Conservation (phyloP, 2,888 invertebrate genomes). For the Lingula anatina region DNA sequence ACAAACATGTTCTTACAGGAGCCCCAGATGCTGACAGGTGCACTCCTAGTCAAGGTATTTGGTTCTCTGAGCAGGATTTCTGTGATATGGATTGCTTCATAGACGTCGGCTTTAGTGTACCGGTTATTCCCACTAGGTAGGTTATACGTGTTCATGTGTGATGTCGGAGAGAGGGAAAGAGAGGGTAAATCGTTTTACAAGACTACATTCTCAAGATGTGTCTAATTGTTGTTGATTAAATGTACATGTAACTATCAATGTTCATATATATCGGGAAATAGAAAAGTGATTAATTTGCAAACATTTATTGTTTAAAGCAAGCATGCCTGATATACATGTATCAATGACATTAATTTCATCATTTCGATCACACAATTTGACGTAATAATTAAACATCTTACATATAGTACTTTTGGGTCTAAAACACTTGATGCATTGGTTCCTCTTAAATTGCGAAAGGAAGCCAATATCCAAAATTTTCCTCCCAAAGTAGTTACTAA, state of each 20-base stretch:
- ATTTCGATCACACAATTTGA: too few species aligned
- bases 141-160: too few species aligned
- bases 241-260: not conserved
- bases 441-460: too few species aligned
- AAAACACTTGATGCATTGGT: too few species aligned
- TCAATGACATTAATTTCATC: too few species aligned
- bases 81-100: conserved; percentile 22
- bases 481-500: too few species aligned
- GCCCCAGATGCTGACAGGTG: conserved; percentile 37
- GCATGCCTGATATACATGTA: not conserved
- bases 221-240: not conserved
- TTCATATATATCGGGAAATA: not conserved
- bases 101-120: conserved; percentile 19
- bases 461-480: too few species aligned
- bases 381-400: too few species aligned
- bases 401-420: too few species aligned
- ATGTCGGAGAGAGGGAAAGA: not conserved
- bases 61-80: conserved; percentile 23
- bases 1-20: conserved; percentile 17
- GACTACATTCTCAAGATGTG: not conserved
- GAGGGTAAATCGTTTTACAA: not conserved
- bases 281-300: not conserved
- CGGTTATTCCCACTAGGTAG: conserved; percentile 26
- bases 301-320: not conserved
- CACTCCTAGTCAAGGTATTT: conserved; percentile 23